Evolutionary conservation across 2,888 invertebrate genomes (phyloP), one percentile per base, ranked within the genome.

Genomic region (Caenorhabditis sp.): DNA sequence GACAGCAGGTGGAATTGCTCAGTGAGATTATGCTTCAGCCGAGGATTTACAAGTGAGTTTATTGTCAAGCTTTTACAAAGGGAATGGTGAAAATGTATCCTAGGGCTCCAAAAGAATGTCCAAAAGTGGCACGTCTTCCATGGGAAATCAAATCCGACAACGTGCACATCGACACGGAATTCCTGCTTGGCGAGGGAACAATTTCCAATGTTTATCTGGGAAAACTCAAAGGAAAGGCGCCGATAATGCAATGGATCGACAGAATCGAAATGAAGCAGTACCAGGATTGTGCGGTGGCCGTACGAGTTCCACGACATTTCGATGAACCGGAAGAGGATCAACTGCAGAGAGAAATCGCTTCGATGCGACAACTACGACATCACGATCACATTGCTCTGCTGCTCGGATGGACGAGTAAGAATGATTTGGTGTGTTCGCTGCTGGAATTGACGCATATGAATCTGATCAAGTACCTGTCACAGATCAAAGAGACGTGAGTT

Each of bases 221-320:
- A 13, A 87, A 87, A 74, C 70, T 88, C 50, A 85, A 86, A 55
- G 88, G 88, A 37, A 87, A 87, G 51, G 83, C 88, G 8, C 87
- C 88, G 8, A 86, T 88, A 2, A 86, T 87, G 85, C 86, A 87
- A 56, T 88, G 88, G 88, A 85, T 88, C 8, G 85, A 88, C 58
- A 68, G 86, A 35, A 72, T 85, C 13, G 88, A 88, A 61, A 85
- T 88, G 85, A 86, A 84, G 37, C 88, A 88, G 53, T 88, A 85
- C 58, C 88, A 88, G 53, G 88, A 88, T 62, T 88, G 88, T 67
- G 86, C 88, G 0, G 87, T 88, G 9, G 88, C 88, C 51, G 86
- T 88, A 18, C 32, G 88, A 15, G 85, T 72, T 13, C 82, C 77
- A 24, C 72, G 82, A 37, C 85, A 85, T 35, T 87, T 87, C 65